Conservation (phyloP, 1,140 invertebrate species). For the Bombus pascuorum region DNA sequence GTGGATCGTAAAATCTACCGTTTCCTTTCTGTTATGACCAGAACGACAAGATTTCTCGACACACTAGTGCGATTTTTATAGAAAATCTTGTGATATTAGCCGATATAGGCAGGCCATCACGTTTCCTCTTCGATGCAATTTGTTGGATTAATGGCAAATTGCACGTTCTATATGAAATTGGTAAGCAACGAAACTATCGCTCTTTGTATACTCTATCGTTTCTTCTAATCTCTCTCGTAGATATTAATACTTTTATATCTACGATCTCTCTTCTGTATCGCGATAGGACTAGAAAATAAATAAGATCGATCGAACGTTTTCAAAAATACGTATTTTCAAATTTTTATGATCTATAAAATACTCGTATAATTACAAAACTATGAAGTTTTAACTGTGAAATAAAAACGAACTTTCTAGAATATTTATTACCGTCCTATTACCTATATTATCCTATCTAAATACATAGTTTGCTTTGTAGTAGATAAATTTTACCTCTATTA, state of each 20-base stretch:
- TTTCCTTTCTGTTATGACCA: background rate
- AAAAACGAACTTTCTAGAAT: background rate
- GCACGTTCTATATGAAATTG: conserved; percentile 16
- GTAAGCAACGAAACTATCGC: conserved; percentile 16
- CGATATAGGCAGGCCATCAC: background rate
- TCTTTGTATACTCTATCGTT: background rate
- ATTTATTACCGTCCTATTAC: too few species aligned
- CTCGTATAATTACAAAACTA: accelerated
- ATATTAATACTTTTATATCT: background rate
- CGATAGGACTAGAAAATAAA: background rate
- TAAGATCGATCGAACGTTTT: background rate
- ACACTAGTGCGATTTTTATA: conserved; percentile 22
- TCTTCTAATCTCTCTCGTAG: background rate
- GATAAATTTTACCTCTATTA: background rate
- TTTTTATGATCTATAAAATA: background rate
- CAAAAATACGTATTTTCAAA: background rate
- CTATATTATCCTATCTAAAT: too few species aligned
- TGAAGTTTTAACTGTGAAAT: background rate
- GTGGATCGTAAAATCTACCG: conserved; percentile 24
- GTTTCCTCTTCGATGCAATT: conserved; percentile 9
- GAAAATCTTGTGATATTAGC: conserved; percentile 16
- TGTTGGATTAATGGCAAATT: conserved; percentile 36
- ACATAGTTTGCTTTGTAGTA: too few species aligned
- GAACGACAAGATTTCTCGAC: conserved; percentile 15
- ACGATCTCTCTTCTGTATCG: background rate